A percentile compares a stretch with the other conserved stretches of the same genome.
phyloP scores from a whole-genome alignment of 2,888 invertebrate species.

The Gymnosoma rotundatum region DNA sequence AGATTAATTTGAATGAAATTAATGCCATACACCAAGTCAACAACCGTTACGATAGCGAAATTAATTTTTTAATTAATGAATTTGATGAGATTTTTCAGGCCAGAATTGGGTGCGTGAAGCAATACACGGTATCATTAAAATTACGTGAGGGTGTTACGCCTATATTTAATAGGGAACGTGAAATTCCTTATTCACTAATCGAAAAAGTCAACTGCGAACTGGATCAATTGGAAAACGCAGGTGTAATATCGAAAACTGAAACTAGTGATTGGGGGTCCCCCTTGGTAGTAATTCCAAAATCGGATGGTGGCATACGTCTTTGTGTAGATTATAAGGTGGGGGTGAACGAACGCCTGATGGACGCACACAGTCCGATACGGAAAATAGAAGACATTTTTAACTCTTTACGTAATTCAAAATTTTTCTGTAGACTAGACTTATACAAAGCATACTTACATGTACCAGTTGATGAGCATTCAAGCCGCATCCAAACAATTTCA shows the following conservation, averaged over 20 bases:
- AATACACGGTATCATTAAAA: conserved; percentile 35
- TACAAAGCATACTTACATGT: conserved; percentile 59
- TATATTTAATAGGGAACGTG: conserved; percentile 39
- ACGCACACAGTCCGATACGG: conserved; percentile 40
- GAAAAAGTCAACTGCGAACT: conserved; percentile 50
- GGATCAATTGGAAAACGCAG: conserved; percentile 27
- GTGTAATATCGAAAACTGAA: conserved; percentile 41
- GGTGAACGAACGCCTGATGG: background rate
- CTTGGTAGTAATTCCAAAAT: background rate
- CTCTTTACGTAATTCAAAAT: conserved; percentile 52
- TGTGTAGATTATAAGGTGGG: conserved; percentile 49
- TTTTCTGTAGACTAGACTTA: conserved; percentile 45
- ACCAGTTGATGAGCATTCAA: conserved; percentile 52
- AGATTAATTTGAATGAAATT: no score
- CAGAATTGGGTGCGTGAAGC: conserved; percentile 45
- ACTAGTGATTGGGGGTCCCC: conserved; percentile 12
- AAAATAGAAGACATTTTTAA: conserved; percentile 65
- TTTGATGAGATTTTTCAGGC: no score
- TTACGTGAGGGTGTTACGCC: conserved; percentile 41
- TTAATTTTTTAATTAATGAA: no score
- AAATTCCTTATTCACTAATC: conserved; percentile 43
- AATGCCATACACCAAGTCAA: no score
- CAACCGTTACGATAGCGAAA: no score
- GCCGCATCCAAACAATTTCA: no score
- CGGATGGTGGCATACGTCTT: conserved; percentile 26